Evolutionary conservation across 2,888 invertebrate species (phyloP), one percentile per base, ranked within the genome.

Genomic region (Drosophila peninsularis): DNA sequence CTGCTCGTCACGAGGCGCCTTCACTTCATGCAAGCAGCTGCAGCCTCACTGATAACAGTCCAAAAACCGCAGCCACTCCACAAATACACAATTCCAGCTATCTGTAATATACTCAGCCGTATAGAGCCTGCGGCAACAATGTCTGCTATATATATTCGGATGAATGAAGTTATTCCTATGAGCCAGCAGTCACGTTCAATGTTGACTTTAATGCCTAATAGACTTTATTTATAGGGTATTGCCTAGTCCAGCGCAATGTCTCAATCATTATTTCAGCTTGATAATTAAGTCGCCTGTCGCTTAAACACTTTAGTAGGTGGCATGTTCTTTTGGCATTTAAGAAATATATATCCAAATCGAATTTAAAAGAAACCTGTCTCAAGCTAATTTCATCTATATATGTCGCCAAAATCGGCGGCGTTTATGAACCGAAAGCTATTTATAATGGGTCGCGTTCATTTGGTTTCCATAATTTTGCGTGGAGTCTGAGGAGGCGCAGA

Each of bases 121-220:
- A 34, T 9, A 21, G 2, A n/a, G 58, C 44, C 62, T 53, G 53
- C 1, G 62, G 57, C 60, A 30, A 41, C 27, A 30, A 42, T 64
- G 71, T 68, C 65, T 70, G 47, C 24, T 80, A 72, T 71, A 77
- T 74, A 71, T 67, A 87, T 71, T 62, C 84, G 30, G 24, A 1
- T 24, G 10, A 45, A 27, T 27, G 27, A 45, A 24, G 10, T 45
- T 19, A 19, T 19, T 11, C 3, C 41, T 42, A 6, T 13, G 42
- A 7, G 21, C 2, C 1, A 27, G 44, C 27, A 27, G 11, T 45
- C 11, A 10, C n/a, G 24, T 11, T 1, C n/a, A 4, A 24, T 44
- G 44, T 5, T 10, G 27, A n/a, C 11, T 6, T 30, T 10, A 45
- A n/a, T 10, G 7, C 14, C 3, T 32, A 3, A 2, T 32, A 7